A percentile compares a stretch with the other conserved stretches of the same genome.
Evolutionary conservation across 2,113 vertebrate genomes (phyloP).

Genomic region (Prunella himalayana): DNA sequence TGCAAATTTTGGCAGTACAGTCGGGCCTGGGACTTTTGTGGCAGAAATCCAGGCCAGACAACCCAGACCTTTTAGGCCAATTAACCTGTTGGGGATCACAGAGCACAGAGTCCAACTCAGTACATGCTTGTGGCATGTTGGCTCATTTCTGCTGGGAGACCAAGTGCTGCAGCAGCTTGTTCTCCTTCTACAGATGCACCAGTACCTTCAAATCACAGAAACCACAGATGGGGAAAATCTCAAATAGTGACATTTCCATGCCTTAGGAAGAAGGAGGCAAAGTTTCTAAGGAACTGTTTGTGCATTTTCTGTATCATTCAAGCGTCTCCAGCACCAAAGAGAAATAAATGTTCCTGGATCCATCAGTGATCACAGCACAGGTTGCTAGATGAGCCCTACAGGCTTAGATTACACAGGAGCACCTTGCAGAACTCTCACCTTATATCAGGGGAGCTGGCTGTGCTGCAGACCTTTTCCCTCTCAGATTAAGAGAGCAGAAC

Average conservation of each 20-base stretch:
- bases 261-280: neutral
- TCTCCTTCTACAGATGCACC: neutral
- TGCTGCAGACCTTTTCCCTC: neutral
- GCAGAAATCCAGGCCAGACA: neutral
- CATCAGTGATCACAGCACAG: neutral
- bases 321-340: neutral
- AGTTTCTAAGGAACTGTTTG: neutral
- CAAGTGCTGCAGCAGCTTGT: neutral
- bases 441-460: neutral
- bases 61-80: neutral
- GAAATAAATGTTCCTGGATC: neutral
- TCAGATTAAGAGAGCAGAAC: neutral
- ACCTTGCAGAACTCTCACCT: neutral
- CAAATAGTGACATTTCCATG: neutral
- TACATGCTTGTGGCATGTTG: neutral
- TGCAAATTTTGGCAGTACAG: neutral
- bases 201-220: neutral
- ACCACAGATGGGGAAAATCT: neutral
- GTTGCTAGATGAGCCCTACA: neutral
- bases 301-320: neutral
- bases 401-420: neutral
- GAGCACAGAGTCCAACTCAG: neutral
- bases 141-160: neutral
- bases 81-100: neutral
- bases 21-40: neutral